Base-by-base conservation (phyloP, 2,888 invertebrate genomes). In the Willowsia nigromaculata region DNA sequence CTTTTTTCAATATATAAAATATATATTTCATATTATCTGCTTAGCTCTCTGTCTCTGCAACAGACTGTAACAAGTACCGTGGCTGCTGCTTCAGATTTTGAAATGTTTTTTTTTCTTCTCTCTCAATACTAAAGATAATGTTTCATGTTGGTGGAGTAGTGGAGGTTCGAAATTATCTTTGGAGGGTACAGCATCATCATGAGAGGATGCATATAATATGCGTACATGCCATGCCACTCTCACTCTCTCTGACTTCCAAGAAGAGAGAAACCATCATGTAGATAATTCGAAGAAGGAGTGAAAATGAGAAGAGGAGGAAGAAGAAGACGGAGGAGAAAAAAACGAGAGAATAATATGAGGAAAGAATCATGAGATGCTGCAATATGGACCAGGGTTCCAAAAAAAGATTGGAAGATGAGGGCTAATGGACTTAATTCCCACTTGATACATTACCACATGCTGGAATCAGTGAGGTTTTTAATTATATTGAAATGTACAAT, bases 51-150 rank as follows among this genome's bases (percentile, higher is more conserved):
- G 22, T 56, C 37, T 68, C 56, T 43, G 43, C 56, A 56, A 0
- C 53, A 71, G 84, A 84, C 71, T 84, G 71, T 71, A 71, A 84
- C 84, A n/a, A n/a, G n/a, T 53, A 56, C 56, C 22, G n/a, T n/a
- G n/a, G n/a, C 22, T 56, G 50, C 50, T 37, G n/a, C 22, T 56
- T 18, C 56, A 56, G 56, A 71, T 71, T 84, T 84, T 37, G 68
- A 82, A 56, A 62, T 25, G 2, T 30, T 62, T 30, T 62, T 22
- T 71, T 13, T 13, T 43, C 43, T 6, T 43, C 4, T 43, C 9
- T 43, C 11, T 43, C 9, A 43, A 37, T 37, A 43, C 11, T 43
- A 9, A 9, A 59, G 47, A 56, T 59, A 25, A 40, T 37, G 53
- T 30, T 33, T 80, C 37, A 80, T 59, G 76, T 30, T n/a, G 2